A percentile compares a stretch with the other conserved stretches of the same genome.
Evolutionary conservation across 1,140 invertebrate species (phyloP).

Genomic region (Melipona quadrifasciata): DNA sequence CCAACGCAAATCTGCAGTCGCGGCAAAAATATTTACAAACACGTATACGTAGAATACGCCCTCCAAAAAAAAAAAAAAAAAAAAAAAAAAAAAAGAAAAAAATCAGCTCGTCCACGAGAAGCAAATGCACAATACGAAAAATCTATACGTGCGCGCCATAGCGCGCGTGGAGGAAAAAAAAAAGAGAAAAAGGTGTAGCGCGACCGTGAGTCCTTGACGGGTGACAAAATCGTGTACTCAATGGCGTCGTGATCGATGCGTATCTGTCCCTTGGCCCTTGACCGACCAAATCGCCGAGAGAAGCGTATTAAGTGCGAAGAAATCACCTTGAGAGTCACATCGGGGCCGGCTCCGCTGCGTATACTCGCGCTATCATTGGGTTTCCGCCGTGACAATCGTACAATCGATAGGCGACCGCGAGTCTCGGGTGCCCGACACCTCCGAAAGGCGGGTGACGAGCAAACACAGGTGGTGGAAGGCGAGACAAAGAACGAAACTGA

Average conservation of each 20-base stretch:
- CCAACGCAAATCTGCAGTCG: neutral
- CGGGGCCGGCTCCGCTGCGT: slow-evolving; percentile 35
- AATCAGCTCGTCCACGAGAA: neutral
- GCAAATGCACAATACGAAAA: neutral
- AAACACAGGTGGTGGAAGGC: neutral
- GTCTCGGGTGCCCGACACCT: slow-evolving; percentile 24
- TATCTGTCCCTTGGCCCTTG: slow-evolving; percentile 44
- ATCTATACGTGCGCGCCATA: neutral
- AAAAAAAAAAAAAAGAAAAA: too few species aligned
- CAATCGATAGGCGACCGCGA: slow-evolving; percentile 36
- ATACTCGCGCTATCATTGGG: slow-evolving; percentile 48
- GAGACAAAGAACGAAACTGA: slow-evolving; percentile 52
- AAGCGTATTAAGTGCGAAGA: slow-evolving; percentile 23
- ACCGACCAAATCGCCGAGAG: slow-evolving; percentile 18
- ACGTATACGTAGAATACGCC: neutral
- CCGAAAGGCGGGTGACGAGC: slow-evolving; percentile 13
- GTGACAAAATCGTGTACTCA: slow-evolving; percentile 1
- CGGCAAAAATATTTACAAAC: neutral
- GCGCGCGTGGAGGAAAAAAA: too few species aligned
- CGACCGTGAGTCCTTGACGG: slow-evolving; percentile 2
- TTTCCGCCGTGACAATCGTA: slow-evolving; percentile 49
- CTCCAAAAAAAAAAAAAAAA: too few species aligned
- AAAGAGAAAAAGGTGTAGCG: neutral
- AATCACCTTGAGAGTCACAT: slow-evolving; percentile 43
- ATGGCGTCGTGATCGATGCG: slow-evolving; percentile 2